Evolutionary conservation across 2,888 invertebrate species (phyloP).

Genomic region (Blomia tropicalis): DNA sequence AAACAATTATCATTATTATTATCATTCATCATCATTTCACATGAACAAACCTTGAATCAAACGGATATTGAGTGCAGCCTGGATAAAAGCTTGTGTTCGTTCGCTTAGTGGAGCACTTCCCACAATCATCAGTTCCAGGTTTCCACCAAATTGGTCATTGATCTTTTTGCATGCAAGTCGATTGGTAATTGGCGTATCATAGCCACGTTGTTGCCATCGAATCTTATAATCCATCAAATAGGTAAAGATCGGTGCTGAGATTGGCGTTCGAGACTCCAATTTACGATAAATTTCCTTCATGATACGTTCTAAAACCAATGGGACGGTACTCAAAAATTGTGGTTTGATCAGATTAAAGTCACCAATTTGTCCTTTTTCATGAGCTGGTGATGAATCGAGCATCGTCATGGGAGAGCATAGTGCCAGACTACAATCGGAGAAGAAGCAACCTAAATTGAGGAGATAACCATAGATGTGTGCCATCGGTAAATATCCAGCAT

Average conservation of each 20-base stretch:
- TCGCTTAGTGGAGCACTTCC: conserved; percentile 91
- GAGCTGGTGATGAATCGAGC: conserved; percentile 40
- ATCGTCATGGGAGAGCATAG: conserved; percentile 82
- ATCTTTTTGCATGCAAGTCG: conserved; percentile 48
- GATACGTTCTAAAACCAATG: conserved; percentile 86
- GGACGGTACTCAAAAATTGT: conserved; percentile 87
- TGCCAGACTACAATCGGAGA: conserved; percentile 75
- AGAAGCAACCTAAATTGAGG: conserved; percentile 51
- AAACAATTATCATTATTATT: conserved; percentile 47
- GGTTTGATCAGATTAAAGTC: conserved; percentile 79
- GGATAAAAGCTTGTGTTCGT: conserved; percentile 84
- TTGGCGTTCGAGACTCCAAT: conserved; percentile 51
- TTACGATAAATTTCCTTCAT: conserved; percentile 92
- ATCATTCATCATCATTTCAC: too few relatives aligned
- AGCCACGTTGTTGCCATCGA: conserved; percentile 19
- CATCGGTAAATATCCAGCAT: conserved; percentile 85
- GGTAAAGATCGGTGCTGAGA: conserved; percentile 69
- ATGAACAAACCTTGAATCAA: conserved; percentile 54
- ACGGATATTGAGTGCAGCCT: conserved; percentile 68
- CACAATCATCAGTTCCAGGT: conserved; percentile 65
- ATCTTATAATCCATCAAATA: conserved; percentile 85
- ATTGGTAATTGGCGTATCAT: conserved; percentile 23
- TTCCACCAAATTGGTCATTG: conserved; percentile 65
- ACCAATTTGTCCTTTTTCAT: conserved; percentile 80
- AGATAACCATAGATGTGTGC: conserved; percentile 91